Base-by-base conservation (phyloP, 1,140 invertebrate genomes). In the Metopolophium dirhodum region DNA sequence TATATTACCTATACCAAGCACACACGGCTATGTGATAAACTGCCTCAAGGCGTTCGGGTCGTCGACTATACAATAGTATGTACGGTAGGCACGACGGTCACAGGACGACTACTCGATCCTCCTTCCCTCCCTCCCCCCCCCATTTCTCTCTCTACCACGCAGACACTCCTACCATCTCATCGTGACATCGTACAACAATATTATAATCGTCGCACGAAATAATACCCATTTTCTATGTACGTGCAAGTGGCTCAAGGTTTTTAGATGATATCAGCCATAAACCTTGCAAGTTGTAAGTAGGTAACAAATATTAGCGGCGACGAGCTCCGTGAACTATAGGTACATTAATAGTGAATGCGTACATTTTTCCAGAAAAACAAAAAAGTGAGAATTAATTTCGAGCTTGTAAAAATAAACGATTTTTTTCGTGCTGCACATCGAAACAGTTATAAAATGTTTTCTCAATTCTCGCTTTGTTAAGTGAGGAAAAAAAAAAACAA, bases 181-280 rank as follows among this genome's bases (percentile, higher is more conserved):
- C 23, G 8, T 30, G 14, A 30, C n/a, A 68, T 68, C 61, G 11
- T 68, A 77, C 23, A 77, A 20, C n/a, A n/a, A 68, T 68, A 68
- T 68, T 68, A 77, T 77, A 77, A 77, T 77, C 61, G 14, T 35
- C 30, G 61, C n/a, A 77, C 61, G 14, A 77, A 77, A 77, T 77
- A 77, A 35, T 7, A 77, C 61, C 30, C 61, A 77, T 77, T 77
- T 77, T 77, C 61, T 14, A 6, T 77, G 61, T 77, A 77, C 11
- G 61, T 77, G 61, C 61, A 77, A 77, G n/a, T 77, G 61, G n/a
- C 61, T 77, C 61, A 77, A 77, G 61, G 61, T 77, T 77, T 77
- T n/a, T n/a, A n/a, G 61, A 77, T 77, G 14, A 77, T 77, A 77
- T n/a, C 11, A 18, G n/a, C 9, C 11, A 68, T 77, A 77, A n/a